Evolutionary conservation across 2,797 vertebrate genomes (phyloP).

Genomic region (Pygocentrus nattereri): DNA sequence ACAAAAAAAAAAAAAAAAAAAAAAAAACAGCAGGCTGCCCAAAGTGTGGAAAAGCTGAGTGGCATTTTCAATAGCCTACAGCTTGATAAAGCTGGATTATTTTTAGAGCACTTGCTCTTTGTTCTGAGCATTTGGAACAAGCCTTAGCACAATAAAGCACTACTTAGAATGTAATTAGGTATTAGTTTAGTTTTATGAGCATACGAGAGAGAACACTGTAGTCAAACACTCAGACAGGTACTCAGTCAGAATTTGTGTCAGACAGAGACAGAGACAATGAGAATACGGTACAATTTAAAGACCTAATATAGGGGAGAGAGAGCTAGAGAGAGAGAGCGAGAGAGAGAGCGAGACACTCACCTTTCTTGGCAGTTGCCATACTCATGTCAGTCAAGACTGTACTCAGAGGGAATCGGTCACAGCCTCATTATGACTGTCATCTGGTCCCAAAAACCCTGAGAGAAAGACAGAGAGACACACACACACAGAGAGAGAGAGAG

Average conservation of each 20-base stretch:
- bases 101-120: background rate
- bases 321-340: too few relatives aligned
- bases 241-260: background rate
- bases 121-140: background rate
- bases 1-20: too few relatives aligned
- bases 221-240: background rate
- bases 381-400: background rate
- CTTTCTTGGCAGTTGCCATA: slow-evolving; percentile 60
- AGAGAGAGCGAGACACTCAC: slow-evolving; percentile 3
- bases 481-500: background rate
- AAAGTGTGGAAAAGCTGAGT: slow-evolving; percentile 8
- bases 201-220: background rate
- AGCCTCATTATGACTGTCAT: slow-evolving; percentile 7
- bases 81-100: background rate
- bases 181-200: background rate
- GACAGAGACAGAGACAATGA: background rate
- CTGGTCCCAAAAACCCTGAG: slow-evolving; percentile 26
- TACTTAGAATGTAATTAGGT: background rate
- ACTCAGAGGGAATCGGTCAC: slow-evolving; percentile 27
- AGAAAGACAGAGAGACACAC: background rate
- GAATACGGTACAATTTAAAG: background rate
- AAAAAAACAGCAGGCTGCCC: slow-evolving; percentile 19
- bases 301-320: too few relatives aligned
- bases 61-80: slow-evolving; percentile 9
- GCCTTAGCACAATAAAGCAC: background rate